Evolutionary conservation across 2,797 vertebrate genomes (phyloP).

Genomic region (Nannoperca australis): DNA sequence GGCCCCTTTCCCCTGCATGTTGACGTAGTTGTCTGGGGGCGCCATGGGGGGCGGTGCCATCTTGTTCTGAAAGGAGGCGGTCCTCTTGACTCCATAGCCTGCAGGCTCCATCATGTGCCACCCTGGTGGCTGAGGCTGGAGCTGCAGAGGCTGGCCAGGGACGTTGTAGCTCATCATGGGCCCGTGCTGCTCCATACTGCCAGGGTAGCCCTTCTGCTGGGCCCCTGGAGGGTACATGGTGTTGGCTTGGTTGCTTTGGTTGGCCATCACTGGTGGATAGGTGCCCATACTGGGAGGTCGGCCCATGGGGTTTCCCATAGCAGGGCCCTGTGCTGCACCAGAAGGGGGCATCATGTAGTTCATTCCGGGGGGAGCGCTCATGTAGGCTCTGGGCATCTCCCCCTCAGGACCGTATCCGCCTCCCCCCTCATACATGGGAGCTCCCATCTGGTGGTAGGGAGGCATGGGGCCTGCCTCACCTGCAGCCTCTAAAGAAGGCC

Average conservation of each 20-base stretch:
- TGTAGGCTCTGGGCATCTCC: slow-evolving; percentile 90
- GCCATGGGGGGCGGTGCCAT: slow-evolving; percentile 80
- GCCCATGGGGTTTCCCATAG: slow-evolving; percentile 88
- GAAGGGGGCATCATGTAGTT: slow-evolving; percentile 93
- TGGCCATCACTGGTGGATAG: slow-evolving; percentile 84
- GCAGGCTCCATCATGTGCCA: slow-evolving; percentile 90
- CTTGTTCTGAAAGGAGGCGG: slow-evolving; percentile 96
- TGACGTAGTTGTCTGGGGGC: slow-evolving; percentile 89
- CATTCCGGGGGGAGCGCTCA: slow-evolving; percentile 84
- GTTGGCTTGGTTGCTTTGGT: slow-evolving; percentile 78
- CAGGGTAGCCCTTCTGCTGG: slow-evolving; percentile 90
- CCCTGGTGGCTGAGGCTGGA: slow-evolving; percentile 85
- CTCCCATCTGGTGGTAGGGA: slow-evolving; percentile 90
- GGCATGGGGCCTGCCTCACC: slow-evolving; percentile 87
- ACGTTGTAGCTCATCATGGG: slow-evolving; percentile 90
- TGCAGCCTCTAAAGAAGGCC: slow-evolving; percentile 89
- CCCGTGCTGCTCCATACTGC: slow-evolving; percentile 86
- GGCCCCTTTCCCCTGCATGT: slow-evolving; percentile 89
- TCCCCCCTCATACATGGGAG: slow-evolving; percentile 89
- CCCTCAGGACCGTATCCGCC: slow-evolving; percentile 88
- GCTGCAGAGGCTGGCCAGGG: slow-evolving; percentile 88
- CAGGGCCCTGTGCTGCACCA: slow-evolving; percentile 84
- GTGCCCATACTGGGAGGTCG: slow-evolving; percentile 86
- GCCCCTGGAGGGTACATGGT: slow-evolving; percentile 85
- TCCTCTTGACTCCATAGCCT: slow-evolving; percentile 92